Conservation (phyloP, 92 coral and sea anemone genomes). For the Zoanthus solanderi region DNA sequence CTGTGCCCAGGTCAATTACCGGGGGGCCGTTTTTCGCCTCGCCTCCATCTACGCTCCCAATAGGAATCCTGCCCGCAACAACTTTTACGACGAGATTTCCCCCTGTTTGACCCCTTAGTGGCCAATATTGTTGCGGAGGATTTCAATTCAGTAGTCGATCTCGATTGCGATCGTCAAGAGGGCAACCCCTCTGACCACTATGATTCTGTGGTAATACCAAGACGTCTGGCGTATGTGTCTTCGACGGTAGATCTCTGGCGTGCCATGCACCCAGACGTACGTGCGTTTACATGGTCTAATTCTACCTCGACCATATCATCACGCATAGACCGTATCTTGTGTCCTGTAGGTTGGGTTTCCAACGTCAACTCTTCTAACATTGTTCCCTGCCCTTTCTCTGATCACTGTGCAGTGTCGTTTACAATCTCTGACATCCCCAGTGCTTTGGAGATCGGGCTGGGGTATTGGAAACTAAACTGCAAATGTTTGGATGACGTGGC, state of each 20-base stretch:
- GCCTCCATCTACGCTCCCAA: conserved; percentile 8
- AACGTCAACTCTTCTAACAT: neutral
- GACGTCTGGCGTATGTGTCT: neutral
- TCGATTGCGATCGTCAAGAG: neutral
- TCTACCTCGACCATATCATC: neutral
- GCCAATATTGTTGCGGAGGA: conserved; percentile 6
- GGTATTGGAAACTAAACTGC: conserved; percentile 1
- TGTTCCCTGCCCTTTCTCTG: neutral
- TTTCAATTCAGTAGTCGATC: conserved; percentile 20
- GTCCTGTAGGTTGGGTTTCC: neutral
- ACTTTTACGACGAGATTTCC: neutral
- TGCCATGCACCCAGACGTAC: neutral
- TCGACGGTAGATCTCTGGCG: neutral
- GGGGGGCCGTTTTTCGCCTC: conserved; percentile 8
- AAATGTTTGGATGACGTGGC: neutral
- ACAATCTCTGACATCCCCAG: neutral
- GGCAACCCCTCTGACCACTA: conserved; percentile 8
- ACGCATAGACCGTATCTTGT: neutral
- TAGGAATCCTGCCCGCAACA: neutral
- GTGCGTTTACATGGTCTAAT: neutral
- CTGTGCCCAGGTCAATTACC: neutral
- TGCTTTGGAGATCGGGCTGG: neutral
- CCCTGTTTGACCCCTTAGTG: conserved; percentile 5
- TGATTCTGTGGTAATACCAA: neutral
- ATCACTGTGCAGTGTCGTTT: neutral